These are phyloP conservation scores for Carollia perspicillata DNA, from an alignment of 2,113 vertebrate genomes.

Conservation along the genomic window DNA sequence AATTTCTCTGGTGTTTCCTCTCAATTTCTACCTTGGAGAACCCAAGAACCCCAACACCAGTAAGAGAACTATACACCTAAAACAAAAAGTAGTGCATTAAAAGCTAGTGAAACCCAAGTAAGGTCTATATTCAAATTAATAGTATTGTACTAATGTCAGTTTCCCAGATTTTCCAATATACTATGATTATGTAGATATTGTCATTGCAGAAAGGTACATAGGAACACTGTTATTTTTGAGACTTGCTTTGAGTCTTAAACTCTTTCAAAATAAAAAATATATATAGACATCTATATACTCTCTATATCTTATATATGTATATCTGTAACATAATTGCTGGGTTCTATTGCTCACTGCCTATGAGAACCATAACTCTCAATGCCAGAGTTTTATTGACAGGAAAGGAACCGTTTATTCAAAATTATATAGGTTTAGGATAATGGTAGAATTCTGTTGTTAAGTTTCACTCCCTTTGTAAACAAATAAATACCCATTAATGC, in stretches of 20 bases:
- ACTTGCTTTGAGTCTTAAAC: not conserved
- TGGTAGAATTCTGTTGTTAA: too few species aligned
- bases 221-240: not conserved
- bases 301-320: not conserved
- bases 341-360: too few species aligned
- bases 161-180: not conserved
- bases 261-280: constrained; percentile 9
- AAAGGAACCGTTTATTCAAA: too few species aligned
- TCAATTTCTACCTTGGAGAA: not conserved
- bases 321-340: not conserved
- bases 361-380: too few species aligned
- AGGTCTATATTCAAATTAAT: not conserved
- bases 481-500: too few species aligned
- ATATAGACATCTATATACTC: not conserved
- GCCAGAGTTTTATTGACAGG: too few species aligned
- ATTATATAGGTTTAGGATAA: too few species aligned
- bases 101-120: not conserved
- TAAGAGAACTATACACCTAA: not conserved
- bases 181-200: not conserved
- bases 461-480: too few species aligned
- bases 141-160: not conserved
- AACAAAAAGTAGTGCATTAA: not conserved
- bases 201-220: not conserved
- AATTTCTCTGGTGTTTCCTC: too few species aligned
- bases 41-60: not conserved